Percentiles rank a stretch among this genome's conserved stretches.
Conservation (phyloP, 2,888 invertebrate species). For the Physocephala rufipes region DNA sequence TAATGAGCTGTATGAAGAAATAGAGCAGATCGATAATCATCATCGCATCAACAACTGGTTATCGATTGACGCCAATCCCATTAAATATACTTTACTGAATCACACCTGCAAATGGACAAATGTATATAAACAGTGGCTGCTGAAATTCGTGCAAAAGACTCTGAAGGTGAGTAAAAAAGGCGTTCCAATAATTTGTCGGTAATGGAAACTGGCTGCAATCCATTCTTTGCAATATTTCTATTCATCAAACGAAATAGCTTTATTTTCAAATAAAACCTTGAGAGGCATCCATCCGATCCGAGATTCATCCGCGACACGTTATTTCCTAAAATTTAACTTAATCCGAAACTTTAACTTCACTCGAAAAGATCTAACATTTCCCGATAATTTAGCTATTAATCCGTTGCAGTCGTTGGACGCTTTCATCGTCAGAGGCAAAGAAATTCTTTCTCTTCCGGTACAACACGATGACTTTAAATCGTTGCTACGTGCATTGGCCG, state of each 20-base stretch:
- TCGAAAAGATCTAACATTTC: no score
- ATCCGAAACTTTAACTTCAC: no score
- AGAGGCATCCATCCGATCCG: no score
- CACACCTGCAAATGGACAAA: conserved; percentile 90
- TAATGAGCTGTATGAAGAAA: conserved; percentile 58
- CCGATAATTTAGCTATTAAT: neutral
- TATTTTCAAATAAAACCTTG: no score
- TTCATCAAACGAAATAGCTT: no score
- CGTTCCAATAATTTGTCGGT: no score
- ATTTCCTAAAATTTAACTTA: neutral
- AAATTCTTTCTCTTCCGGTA: conserved; percentile 76
- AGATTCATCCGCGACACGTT: no score
- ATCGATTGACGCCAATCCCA: conserved; percentile 77
- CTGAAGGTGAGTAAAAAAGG: conserved; percentile 57
- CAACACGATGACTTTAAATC: conserved; percentile 85
- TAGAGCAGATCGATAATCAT: conserved; percentile 66
- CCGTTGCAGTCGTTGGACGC: conserved; percentile 72
- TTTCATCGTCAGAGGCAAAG: conserved; percentile 80
- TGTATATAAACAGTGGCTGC: conserved; percentile 84
- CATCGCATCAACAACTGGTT: conserved; percentile 81
- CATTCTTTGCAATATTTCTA: no score
- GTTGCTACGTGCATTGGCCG: conserved; percentile 83
- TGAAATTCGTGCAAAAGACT: conserved; percentile 81
- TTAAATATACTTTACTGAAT: conserved; percentile 86
- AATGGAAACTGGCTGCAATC: no score